A percentile compares a stretch with the other conserved stretches of the same genome.
These are phyloP conservation scores for Dinothrombium tinctorium DNA, from an alignment of 1,140 invertebrate genomes.

Conservation along the genomic window DNA sequence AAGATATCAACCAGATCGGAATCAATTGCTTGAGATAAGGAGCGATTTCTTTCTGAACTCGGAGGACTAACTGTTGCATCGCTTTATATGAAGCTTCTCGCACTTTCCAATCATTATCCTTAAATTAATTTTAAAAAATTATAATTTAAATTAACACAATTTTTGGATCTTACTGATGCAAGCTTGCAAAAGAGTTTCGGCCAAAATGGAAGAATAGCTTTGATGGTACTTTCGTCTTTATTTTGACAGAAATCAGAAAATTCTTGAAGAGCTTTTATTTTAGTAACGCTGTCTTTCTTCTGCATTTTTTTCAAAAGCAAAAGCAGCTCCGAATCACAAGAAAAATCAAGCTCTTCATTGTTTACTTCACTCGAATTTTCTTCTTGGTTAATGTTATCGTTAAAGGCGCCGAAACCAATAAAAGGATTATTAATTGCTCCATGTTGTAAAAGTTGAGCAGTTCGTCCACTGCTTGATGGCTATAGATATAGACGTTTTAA, in stretches of 20 bases:
- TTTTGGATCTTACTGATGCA: conserved; percentile 24
- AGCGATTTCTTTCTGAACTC: conserved; percentile 44
- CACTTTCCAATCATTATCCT: conserved; percentile 50
- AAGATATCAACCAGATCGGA: conserved; percentile 46
- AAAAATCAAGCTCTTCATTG: too few relatives aligned
- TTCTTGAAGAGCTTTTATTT: conserved; percentile 58
- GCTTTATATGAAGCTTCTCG: conserved; percentile 35
- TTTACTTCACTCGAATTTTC: too few relatives aligned
- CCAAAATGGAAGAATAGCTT: conserved; percentile 46
- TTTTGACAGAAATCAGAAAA: conserved; percentile 36
- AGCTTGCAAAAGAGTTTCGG: conserved; percentile 44
- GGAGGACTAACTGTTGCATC: conserved; percentile 36
- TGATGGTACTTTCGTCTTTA: conserved; percentile 31
- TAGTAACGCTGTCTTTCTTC: conserved; percentile 64
- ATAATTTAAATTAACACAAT: conserved; percentile 8
- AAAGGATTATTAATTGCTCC: too few relatives aligned
- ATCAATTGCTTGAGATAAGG: conserved; percentile 28
- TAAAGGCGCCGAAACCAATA: too few relatives aligned
- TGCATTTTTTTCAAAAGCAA: conserved; percentile 36
- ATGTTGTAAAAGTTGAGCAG: too few relatives aligned
- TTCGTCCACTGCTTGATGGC: too few relatives aligned
- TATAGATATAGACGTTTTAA: too few relatives aligned
- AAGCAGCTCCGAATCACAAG: too few relatives aligned
- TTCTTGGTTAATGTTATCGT: too few relatives aligned
- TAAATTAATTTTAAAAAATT: conserved; percentile 7